Base-by-base conservation (phyloP, 2,888 invertebrate genomes). In the Microctonus aethiopoides region DNA sequence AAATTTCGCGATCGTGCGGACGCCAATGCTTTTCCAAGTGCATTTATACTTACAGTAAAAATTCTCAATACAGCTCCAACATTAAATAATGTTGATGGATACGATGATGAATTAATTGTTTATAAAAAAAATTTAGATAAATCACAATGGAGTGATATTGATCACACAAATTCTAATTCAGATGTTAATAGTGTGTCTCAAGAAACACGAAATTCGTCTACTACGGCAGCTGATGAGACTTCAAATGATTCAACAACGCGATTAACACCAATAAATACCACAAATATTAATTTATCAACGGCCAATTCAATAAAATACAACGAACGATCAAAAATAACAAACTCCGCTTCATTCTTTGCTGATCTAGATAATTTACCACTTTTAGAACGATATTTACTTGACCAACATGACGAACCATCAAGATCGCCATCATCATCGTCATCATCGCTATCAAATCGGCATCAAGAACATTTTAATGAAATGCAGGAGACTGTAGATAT, bases 21-120 rank as follows among this genome's bases (percentile, higher is more conserved):
- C 11, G 82, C 81, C 0, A 72, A 72, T 2, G 77, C 83, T 22
- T 83, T 78, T 74, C 79, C 81, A 4, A 79, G 81, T 34, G 85
- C 85, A 0, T 84, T 86, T 61, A 73, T 83, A 1, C 76, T 86
- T 5, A 85, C 84, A 10, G 78, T 86, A 34, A 83, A 80, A 54
- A 34, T 77, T 9, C 24, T 76, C 20, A 10, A 52, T 9, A 32
- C 32, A 0, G 34, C 20, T 41, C 26, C 26, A 13, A 57, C 10
- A 7, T 32, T 11, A 13, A 26, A 66, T 24, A 46, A 29, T 22
- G 32, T 9, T 20, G 39, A 24, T 16, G 46, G 59, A 22, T 59
- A 57, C 5, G 59, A 59, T 29, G 34, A 67, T 26, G 56, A 59
- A 10, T 32, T 57, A 6, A 34, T 68, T 24, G 41, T 46, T 16